phyloP scores from a whole-genome alignment of 2,888 invertebrate genomes.

The Eristalis intricaria region DNA sequence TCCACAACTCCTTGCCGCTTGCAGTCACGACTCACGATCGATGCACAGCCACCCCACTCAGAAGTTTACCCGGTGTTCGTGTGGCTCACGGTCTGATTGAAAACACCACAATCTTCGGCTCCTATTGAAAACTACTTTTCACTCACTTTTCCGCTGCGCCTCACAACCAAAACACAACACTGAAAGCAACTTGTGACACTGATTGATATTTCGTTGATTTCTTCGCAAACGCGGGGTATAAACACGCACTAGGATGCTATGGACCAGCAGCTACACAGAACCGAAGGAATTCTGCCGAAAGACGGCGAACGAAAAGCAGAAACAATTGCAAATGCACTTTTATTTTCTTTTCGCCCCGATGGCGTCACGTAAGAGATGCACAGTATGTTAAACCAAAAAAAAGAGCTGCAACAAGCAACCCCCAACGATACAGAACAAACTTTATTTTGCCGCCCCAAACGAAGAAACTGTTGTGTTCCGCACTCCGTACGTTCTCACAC shows the following conservation, averaged over 20 bases:
- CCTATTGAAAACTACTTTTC: constrained; percentile 49
- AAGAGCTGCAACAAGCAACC: constrained; percentile 20
- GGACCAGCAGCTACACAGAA: neutral
- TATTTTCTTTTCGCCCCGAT: constrained; percentile 10
- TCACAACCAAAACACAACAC: constrained; percentile 21
- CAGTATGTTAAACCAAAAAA: neutral
- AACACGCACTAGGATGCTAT: constrained; percentile 31
- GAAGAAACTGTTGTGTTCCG: constrained; percentile 12
- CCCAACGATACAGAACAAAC: constrained; percentile 21
- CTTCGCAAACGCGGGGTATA: constrained; percentile 17
- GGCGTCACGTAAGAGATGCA: neutral
- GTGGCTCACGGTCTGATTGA: constrained; percentile 34
- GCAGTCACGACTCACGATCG: neutral
- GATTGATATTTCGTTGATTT: constrained; percentile 59
- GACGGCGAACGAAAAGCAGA: neutral
- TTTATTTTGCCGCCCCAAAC: constrained; percentile 32
- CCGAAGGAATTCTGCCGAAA: neutral
- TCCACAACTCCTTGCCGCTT: neutral
- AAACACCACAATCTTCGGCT: constrained; percentile 20
- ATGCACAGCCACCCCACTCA: neutral
- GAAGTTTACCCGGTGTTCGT: constrained; percentile 29
- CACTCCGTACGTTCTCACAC: constrained; percentile 59
- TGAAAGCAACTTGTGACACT: constrained; percentile 54
- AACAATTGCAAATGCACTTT: constrained; percentile 29
- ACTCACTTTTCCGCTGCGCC: constrained; percentile 46